Base-by-base conservation (phyloP, 2,797 vertebrate species). In the Zalophus californianus region DNA sequence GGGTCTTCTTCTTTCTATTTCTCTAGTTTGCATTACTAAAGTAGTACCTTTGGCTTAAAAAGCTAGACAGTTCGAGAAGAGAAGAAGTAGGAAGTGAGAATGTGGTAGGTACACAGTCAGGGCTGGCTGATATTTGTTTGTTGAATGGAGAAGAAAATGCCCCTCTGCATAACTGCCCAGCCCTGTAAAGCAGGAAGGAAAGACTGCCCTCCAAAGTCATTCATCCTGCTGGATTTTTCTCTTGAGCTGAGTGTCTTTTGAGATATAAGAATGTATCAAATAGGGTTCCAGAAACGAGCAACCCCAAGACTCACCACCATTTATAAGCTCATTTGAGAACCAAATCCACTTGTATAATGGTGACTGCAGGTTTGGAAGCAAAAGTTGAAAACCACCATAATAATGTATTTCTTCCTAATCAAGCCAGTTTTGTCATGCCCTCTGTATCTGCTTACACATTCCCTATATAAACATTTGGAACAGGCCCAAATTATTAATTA, bases 401-500 rank as follows among this genome's bases (percentile, higher is more conserved):
- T 75, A 62, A 86, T 72, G 92, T 32, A 85, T 16, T 82, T 95
- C 58, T 62, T 94, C 44, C 11, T 96, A 96, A 96, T 97, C 79
- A 97, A 92, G 92, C 73, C 91, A 92, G 41, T 93, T 38, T 95
- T 98, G 35, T 96, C 78, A 91, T 29, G 44, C 94, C 78, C 44
- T 96, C 92, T 97, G 20, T 93, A 52, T 97, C 90, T 87, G 52
- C 79, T 96, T 97, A 73, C 23, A 73, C 85, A 95, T 95, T 91
- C 88, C 21, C 93, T 88, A 83, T 83, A 84, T 77, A 93, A 98
- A 96, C 86, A 93, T 50, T 96, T 97, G 86, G 41, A 98, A 97
- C 95, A 94, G 92, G 32, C 52, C 88, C 97, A 97, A 91, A 91
- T 93, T 94, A 97, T 96, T 92, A 96, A 90, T 97, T 98, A 84